Base-by-base conservation (phyloP, 2,797 vertebrate species). In the Sebastolobus alascanus region DNA sequence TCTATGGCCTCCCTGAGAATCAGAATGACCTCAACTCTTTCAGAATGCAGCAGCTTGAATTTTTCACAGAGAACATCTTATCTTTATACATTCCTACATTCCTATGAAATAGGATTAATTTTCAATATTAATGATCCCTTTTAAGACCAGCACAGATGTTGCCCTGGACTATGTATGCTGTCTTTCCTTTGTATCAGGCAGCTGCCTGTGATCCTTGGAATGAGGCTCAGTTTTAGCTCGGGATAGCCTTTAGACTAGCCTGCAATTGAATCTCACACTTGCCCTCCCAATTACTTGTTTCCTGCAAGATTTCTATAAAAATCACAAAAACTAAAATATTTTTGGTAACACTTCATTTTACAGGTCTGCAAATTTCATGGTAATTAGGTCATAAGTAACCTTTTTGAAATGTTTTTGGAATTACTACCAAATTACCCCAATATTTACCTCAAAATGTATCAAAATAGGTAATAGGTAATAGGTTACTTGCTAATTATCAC, bases 101-200 rank as follows among this genome's bases (percentile, higher is more conserved):
- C 56, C 22, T 12, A 46, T 74, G 3, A 77, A 86, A 65, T 22
- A 63, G 43, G 61, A 86, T 75, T 83, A 4, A 77, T 77, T 61
- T 74, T 66, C 10, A 89, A 82, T 81, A 83, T 87, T 83, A 65
- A 85, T 79, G 59, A 85, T 68, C 37, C 31, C 11, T 54, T 77
- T 79, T 77, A 38, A 71, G 67, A 31, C 35, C 65, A 73, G 31
- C n/a, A 22, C 25, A 16, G 52, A 38, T 59, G 73, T 59, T 27
- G 35, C 27, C 35, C n/a, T 38, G 52, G 20, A 67, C 27, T 14
- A 37, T 37, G 65, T 27, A 38, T 69, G 46, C 40, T 60, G 50
- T 79, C 40, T 35, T 79, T 77, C 43, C 18, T 37, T 46, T 70
- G 35, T 58, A 37, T 14, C 35, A 64, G 29, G 31, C 33, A 59